phyloP scores from a whole-genome alignment of 2,888 invertebrate genomes.

The Blastobasis lacticolella region DNA sequence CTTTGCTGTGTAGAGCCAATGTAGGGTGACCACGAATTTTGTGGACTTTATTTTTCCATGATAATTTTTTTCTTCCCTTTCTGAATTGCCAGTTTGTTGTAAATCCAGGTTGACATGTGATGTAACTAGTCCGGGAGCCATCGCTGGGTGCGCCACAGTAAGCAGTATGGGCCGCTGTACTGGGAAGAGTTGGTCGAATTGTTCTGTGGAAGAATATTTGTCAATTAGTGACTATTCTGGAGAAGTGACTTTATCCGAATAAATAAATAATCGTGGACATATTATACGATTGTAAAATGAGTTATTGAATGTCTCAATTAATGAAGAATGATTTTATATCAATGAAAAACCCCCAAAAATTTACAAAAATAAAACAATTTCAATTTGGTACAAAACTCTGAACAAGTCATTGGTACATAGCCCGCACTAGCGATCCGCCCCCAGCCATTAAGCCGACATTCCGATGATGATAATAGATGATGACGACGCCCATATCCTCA shows the following conservation, averaged over 20 bases:
- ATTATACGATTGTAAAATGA: background rate
- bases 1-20: too few relatives aligned
- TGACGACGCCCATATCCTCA: slow-evolving; percentile 11
- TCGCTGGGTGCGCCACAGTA: slow-evolving; percentile 82
- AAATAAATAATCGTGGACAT: background rate
- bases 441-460: background rate
- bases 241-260: background rate
- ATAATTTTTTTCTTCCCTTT: too few relatives aligned
- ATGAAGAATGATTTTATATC: background rate
- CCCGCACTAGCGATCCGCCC: background rate
- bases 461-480: background rate
- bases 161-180: slow-evolving; percentile 74
- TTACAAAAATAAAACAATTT: too few relatives aligned
- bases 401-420: background rate
- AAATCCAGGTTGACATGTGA: too few relatives aligned
- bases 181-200: slow-evolving; percentile 19
- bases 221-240: background rate
- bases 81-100: too few relatives aligned
- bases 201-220: slow-evolving; percentile 14
- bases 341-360: too few relatives aligned
- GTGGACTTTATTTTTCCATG: too few relatives aligned
- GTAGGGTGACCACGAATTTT: too few relatives aligned
- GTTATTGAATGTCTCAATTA: background rate
- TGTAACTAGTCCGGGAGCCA: slow-evolving; percentile 70
- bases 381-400: too few relatives aligned